Evolutionary conservation across 1,140 invertebrate genomes (phyloP), one percentile per base, ranked within the genome.

Genomic region (Hyles euphorbiae): DNA sequence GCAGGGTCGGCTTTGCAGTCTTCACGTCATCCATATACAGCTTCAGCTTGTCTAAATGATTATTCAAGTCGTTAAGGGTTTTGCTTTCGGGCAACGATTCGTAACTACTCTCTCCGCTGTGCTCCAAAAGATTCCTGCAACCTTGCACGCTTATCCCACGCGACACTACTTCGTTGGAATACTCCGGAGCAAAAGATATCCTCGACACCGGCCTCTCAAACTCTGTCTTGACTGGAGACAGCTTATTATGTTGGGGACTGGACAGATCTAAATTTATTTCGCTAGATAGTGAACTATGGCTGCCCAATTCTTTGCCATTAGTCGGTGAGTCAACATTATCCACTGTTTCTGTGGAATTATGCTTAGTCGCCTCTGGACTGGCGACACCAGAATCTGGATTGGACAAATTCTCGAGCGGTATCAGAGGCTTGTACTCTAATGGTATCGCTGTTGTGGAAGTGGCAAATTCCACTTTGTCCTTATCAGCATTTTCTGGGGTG

Each of bases 331-430:
- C 85, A 0, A 89, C 88, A 53, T 89, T 85, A 51, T 88, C 83
- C 0, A 86, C 87, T 0, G 86, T 87, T 60, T 89, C 90, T 0
- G 89, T 89, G 3, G 87, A 86, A 49, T 90, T 90, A 49, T 89
- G 81, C 70, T 90, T 90, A 0, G 90, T 90, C 3, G 88, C 87
- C 52, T 90, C 89, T 0, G 91, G 90, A 72, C 90, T 91, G 5
- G 90, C 90, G 3, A 91, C 90, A 2, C 90, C 91, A 1, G 90
- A 91, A 56, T 91, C 91, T 0, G 89, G 89, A 50, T 89, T 90
- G 3, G 88, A 90, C 8, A 85, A 72, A 61, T 87, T 89, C 36
- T 88, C 86, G 5, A 83, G 58, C 2, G 74, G 69, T 33, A 76
- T 68, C 3, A 88, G 69, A 3, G 84, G 81, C 65, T 88, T 87